Conservation (phyloP, 2,888 invertebrate genomes). For the Globia sparganii region DNA sequence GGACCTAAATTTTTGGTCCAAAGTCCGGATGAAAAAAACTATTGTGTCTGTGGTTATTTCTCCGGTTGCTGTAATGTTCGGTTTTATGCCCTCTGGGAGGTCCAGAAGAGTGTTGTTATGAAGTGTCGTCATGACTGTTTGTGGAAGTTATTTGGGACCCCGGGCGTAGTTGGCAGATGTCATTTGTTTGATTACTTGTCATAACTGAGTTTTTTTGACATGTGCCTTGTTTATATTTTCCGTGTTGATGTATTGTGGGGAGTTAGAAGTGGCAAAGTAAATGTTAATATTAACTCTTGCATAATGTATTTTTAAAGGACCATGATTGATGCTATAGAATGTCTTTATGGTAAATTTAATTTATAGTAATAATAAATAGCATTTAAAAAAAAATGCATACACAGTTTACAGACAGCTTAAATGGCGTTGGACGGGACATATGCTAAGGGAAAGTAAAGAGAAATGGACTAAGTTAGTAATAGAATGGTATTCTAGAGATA, state of each 20-base stretch:
- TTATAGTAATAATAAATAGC: background rate
- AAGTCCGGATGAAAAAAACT: slow-evolving; percentile 54
- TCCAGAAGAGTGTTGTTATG: slow-evolving; percentile 29
- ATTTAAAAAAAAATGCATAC: too few species aligned
- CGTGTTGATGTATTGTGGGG: background rate
- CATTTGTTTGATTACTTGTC: slow-evolving; percentile 49
- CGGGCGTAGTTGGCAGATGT: slow-evolving; percentile 25
- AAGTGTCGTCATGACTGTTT: slow-evolving; percentile 25
- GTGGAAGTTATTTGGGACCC: slow-evolving; percentile 7
- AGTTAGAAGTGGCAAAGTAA: background rate
- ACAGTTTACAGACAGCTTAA: too few species aligned
- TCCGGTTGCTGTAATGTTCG: slow-evolving; percentile 23
- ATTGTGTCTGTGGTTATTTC: slow-evolving; percentile 39
- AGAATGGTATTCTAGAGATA: too few species aligned
- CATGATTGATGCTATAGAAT: too few species aligned
- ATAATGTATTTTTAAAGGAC: background rate
- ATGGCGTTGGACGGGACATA: too few species aligned
- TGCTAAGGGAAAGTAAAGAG: too few species aligned
- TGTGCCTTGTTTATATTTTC: background rate
- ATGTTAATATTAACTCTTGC: background rate
- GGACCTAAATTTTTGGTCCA: slow-evolving; percentile 20
- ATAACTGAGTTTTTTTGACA: slow-evolving; percentile 32
- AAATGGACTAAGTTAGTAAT: too few species aligned
- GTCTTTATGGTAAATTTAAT: background rate
- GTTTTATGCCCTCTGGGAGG: slow-evolving; percentile 36